Percentiles rank a stretch among this genome's conserved stretches.
phyloP scores from a whole-genome alignment of 2,113 vertebrate species.

The Mustela lutreola region DNA sequence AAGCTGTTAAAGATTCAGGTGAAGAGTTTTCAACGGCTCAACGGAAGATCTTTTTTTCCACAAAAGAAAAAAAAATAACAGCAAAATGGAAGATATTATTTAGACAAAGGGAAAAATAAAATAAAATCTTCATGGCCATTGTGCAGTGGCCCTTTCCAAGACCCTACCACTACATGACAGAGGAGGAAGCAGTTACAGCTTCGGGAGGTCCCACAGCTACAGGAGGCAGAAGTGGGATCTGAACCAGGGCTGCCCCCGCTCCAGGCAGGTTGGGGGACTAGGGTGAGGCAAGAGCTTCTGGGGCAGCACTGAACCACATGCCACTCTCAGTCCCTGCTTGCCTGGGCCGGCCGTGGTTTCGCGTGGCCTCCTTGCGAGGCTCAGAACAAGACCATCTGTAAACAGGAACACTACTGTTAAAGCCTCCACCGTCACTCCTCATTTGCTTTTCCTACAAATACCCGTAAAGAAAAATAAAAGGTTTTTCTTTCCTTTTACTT shows the following conservation, averaged over 20 bases:
- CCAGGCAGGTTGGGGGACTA: rapidly evolving
- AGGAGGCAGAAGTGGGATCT: not conserved
- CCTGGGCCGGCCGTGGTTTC: not conserved
- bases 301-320: not conserved
- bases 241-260: not conserved
- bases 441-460: constrained; percentile 5
- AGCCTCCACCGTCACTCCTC: not conserved
- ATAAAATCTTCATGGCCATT: too few species aligned
- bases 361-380: not conserved
- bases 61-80: too few species aligned
- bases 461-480: not conserved
- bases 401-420: not conserved
- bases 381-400: not conserved
- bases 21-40: not conserved
- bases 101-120: not conserved
- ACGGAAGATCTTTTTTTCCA: too few species aligned
- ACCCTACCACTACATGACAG: rapidly evolving
- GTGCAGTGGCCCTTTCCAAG: not conserved
- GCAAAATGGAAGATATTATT: not conserved
- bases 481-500: not conserved
- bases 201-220: not conserved
- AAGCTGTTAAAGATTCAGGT: not conserved
- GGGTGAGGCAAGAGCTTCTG: not conserved
- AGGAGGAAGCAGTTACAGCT: not conserved
- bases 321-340: rapidly evolving